Base-by-base conservation (phyloP, 1,140 invertebrate species). In the Coptotermes formosanus region DNA sequence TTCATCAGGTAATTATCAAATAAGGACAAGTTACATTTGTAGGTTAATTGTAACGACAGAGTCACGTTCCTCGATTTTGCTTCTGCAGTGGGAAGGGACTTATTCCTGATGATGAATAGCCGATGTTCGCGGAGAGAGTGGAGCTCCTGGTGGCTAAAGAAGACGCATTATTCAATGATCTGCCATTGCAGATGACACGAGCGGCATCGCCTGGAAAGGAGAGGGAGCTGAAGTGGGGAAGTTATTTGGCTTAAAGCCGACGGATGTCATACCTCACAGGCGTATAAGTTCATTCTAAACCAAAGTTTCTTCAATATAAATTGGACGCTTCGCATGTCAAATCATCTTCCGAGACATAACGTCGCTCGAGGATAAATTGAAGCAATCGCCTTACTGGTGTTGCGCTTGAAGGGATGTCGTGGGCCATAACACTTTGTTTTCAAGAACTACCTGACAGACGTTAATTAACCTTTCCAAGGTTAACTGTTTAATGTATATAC, bases 91-190 rank as follows among this genome's bases (percentile, higher is more conserved):
- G 64, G 25, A 75, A n/a, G 8, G 8, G n/a, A 12, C 64, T 19
- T 38, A 38, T 38, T 75, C 64, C 8, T 75, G 25, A n/a, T 75
- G 64, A 75, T 75, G n/a, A 75, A 75, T 75, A 75, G 25, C 64
- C 64, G 25, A 30, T 75, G 64, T 75, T 75, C 16, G 59, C 64
- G n/a, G 3, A 30, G 64, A 75, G 64, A n/a, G 11, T 75, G n/a
- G 25, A 11, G 19, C 9, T 30, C 64, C 25, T 8, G 14, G 64
- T 30, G 64, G 64, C 64, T 75, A 75, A 75, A 75, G 64, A 75
- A 75, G 64, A 30, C 64, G 64, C 64, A 75, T 75, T 75, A 75
- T 75, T 75, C 64, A 75, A 75, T 75, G 64, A 75, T 75, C 64
- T 75, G n/a, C 25, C 25, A 75, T 75, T 75, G 64, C 64, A 75